phyloP scores from a whole-genome alignment of 2,888 invertebrate genomes.

The Sclerodermus sp. region DNA sequence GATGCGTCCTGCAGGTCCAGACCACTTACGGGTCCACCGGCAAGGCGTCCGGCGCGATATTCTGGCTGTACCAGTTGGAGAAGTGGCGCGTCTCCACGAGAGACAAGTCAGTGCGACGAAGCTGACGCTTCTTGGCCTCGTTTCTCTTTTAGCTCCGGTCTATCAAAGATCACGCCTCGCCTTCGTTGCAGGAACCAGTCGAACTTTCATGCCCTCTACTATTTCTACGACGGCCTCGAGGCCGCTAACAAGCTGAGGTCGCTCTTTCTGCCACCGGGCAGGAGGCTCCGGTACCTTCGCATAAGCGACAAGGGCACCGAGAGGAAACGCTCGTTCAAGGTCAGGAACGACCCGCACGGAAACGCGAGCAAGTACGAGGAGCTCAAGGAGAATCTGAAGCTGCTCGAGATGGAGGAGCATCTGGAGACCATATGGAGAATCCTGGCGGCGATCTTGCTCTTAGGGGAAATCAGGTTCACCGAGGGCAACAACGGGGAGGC shows the following conservation, averaged over 20 bases:
- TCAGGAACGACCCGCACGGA: conserved; percentile 66
- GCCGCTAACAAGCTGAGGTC: conserved; percentile 68
- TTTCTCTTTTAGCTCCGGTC: too few relatives aligned
- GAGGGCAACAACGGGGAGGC: conserved; percentile 68
- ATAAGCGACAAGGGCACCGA: conserved; percentile 62
- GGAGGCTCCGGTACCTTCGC: conserved; percentile 76
- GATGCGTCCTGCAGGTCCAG: conserved; percentile 79
- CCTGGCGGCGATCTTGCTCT: conserved; percentile 73
- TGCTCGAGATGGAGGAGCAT: conserved; percentile 75
- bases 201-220: conserved; percentile 89
- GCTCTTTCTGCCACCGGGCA: conserved; percentile 69
- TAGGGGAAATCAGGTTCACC: conserved; percentile 80
- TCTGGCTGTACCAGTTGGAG: conserved; percentile 84
- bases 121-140: too few relatives aligned
- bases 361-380: conserved; percentile 69
- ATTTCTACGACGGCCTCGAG: conserved; percentile 83
- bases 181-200: conserved; percentile 71
- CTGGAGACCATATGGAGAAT: conserved; percentile 71
- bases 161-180: background rate
- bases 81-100: conserved; percentile 83
- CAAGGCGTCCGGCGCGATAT: conserved; percentile 85
- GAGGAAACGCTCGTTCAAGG: conserved; percentile 63
- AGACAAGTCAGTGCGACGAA: conserved; percentile 63
- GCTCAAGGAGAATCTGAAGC: conserved; percentile 66
- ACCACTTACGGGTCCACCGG: conserved; percentile 83